A percentile compares a stretch with the other conserved stretches of the same genome.
Evolutionary conservation across 2,113 vertebrate species (phyloP).

Genomic region (Cyprinus carpio): DNA sequence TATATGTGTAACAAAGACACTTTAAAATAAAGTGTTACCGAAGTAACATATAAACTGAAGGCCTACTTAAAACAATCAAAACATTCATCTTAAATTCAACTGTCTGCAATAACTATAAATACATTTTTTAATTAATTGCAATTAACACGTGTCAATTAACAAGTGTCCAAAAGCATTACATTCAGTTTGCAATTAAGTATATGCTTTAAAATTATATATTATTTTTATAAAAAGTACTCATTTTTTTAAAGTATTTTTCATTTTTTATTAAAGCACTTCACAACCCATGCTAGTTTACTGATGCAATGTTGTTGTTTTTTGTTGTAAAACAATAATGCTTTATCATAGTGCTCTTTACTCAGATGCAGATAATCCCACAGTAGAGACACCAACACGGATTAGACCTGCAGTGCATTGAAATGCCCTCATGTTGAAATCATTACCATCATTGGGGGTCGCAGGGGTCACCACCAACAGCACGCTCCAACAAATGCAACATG

Average conservation of each 20-base stretch:
- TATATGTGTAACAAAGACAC: too few species aligned
- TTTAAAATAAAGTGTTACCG: too few species aligned
- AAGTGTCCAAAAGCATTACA: neutral
- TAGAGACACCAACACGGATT: neutral
- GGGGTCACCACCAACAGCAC: neutral
- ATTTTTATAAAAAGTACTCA: too few species aligned
- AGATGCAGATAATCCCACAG: neutral
- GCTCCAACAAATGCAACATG: neutral
- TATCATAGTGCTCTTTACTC: neutral
- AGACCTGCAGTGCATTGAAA: neutral
- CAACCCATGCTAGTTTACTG: too few species aligned
- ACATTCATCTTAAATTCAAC: neutral
- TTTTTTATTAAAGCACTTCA: too few species aligned
- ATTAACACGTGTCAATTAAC: too few species aligned
- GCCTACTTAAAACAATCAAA: too few species aligned
- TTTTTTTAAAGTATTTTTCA: too few species aligned
- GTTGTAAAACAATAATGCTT: neutral
- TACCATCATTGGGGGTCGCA: neutral
- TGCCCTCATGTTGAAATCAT: neutral
- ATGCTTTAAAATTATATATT: too few species aligned
- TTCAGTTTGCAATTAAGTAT: neutral
- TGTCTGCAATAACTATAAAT: neutral
- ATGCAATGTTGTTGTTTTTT: too few species aligned
- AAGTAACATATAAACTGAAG: too few species aligned
- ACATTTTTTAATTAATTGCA: too few species aligned